Conservation (phyloP, 1,140 invertebrate genomes). For the Drosophila triauraria region DNA sequence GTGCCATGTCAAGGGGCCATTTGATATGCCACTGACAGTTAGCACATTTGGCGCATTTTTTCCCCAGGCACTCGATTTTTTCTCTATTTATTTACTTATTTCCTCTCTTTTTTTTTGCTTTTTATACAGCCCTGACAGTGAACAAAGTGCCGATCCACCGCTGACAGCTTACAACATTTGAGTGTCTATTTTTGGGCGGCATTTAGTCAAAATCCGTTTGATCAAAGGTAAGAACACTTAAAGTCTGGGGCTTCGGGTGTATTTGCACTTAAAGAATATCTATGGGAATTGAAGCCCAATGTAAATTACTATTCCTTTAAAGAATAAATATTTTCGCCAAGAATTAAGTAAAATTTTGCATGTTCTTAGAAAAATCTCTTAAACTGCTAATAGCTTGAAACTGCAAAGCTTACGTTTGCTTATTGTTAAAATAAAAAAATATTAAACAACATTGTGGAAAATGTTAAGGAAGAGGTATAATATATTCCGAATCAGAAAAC, state of each 20-base stretch:
- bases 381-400: too few relatives aligned
- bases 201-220: slow-evolving; percentile 55
- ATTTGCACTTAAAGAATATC: slow-evolving; percentile 27
- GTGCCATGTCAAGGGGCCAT: slow-evolving; percentile 67
- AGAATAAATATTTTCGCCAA: too few relatives aligned
- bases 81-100: slow-evolving; percentile 4
- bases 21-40: slow-evolving; percentile 74
- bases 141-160: slow-evolving; percentile 46
- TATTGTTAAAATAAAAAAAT: too few relatives aligned
- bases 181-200: slow-evolving; percentile 60
- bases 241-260: slow-evolving; percentile 8
- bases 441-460: too few relatives aligned
- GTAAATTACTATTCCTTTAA: background rate
- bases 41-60: slow-evolving; percentile 68
- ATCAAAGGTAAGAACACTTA: slow-evolving; percentile 62
- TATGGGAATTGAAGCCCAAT: slow-evolving; percentile 17
- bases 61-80: slow-evolving; percentile 27
- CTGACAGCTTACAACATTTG: slow-evolving; percentile 63
- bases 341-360: too few relatives aligned
- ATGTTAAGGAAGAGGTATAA: too few relatives aligned
- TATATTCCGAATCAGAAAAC: background rate
- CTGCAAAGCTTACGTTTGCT: too few relatives aligned
- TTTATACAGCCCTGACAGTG: slow-evolving; percentile 48
- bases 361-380: too few relatives aligned
- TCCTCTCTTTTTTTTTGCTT: slow-evolving; percentile 19